Percentiles rank a stretch among this genome's conserved stretches.
Conservation (phyloP, 2,797 vertebrate species). For the Periophthalmus magnuspinnatus region DNA sequence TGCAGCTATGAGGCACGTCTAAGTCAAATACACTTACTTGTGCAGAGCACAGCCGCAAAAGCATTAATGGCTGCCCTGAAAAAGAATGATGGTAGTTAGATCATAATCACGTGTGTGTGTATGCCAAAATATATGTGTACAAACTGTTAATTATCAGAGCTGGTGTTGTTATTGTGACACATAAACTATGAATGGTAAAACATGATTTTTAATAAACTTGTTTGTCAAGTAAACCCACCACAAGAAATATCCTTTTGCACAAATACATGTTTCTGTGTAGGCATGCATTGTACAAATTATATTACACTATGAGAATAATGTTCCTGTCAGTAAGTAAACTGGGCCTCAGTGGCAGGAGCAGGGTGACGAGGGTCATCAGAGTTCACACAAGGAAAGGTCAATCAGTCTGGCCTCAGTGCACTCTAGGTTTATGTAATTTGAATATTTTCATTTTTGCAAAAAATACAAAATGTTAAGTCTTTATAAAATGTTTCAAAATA, state of each 20-base stretch:
- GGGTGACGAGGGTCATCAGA: neutral
- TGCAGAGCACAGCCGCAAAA: constrained; percentile 84
- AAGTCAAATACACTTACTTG: constrained; percentile 81
- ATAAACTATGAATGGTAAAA: too few species aligned
- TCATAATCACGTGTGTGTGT: constrained; percentile 5
- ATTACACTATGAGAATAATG: constrained; percentile 12
- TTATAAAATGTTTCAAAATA: neutral
- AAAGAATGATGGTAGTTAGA: constrained; percentile 51
- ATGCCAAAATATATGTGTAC: neutral
- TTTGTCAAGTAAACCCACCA: neutral
- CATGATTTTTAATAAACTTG: too few species aligned
- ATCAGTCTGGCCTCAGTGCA: neutral
- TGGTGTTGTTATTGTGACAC: neutral
- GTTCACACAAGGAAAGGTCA: constrained; percentile 37
- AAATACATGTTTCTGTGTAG: neutral
- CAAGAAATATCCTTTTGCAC: neutral
- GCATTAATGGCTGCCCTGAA: constrained; percentile 84
- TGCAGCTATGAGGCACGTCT: constrained; percentile 16
- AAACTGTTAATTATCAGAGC: neutral
- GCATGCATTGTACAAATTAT: neutral
- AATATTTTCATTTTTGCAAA: neutral
- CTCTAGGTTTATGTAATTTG: neutral
- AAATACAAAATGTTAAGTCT: too few species aligned
- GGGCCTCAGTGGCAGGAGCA: neutral
- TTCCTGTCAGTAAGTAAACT: constrained; percentile 13